Base-by-base conservation (phyloP, 2,113 vertebrate genomes). In the Vidua chalybeata region DNA sequence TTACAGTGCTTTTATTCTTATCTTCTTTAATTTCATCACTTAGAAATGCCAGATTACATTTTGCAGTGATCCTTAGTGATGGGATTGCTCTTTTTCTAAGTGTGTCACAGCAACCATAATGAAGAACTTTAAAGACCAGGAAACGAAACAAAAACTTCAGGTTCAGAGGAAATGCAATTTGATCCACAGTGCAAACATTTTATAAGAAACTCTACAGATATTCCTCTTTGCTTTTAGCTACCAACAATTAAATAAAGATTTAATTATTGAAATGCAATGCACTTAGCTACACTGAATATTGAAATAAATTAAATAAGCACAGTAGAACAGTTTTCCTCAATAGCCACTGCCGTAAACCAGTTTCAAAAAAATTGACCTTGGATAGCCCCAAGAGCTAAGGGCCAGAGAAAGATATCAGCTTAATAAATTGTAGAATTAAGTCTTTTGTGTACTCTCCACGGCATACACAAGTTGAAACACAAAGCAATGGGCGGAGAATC, bases 21-120 rank as follows among this genome's bases (percentile, higher is more conserved):
- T 73, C 72, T 74, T 91, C 74, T 95, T 87, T 91, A 91, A 95
- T 93, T 94, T 90, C 33, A 56, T 76, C 84, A 37, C 73, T 93
- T 87, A n/a, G 56, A 95, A 95, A 96, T 84, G 71, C 56, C 84
- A 81, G 86, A 93, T 96, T 81, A 90, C 49, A 88, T 89, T 90
- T 92, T 21, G 13, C n/a, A 59, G 55, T 26, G 63, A 71, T 96
- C 63, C 75, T 86, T 66, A 28, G 54, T 52, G 87, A 93, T 1
- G 3, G 46, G 30, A 52, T 24, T 89, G 76, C 59, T 89, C 30
- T 81, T 67, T 87, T 90, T 80, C 10, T 73, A 76, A 77, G 67
- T 43, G 31, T 73, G 77, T 68, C 73, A 73, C 37, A 92, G 1
- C 48, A 91, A 66, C 37, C 52, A 26, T 28, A 75, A 86, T 7